Conservation (phyloP, 2,888 invertebrate species). For the Nomada hirtipes region DNA sequence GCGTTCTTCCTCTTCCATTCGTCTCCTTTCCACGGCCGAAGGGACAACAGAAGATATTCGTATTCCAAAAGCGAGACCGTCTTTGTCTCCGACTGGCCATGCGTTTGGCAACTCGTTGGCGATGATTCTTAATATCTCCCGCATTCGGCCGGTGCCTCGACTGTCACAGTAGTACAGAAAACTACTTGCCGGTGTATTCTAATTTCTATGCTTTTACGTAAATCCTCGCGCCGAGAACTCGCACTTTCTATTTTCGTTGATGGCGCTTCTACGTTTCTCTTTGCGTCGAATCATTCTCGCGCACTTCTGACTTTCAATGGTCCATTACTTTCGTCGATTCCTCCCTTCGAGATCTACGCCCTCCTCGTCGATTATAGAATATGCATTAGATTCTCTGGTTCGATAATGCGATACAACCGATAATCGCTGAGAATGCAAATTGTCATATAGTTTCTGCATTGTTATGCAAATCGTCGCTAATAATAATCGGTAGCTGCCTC, state of each 20-base stretch:
- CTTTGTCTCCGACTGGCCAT: slow-evolving; percentile 33
- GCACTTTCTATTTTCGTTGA: slow-evolving; percentile 7
- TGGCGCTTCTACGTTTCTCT: not conserved
- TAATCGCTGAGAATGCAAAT: not conserved
- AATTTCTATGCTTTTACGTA: slow-evolving; percentile 27
- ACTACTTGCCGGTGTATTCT: not conserved
- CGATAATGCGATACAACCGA: not conserved
- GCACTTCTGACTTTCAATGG: not conserved
- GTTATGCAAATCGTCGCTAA: not conserved
- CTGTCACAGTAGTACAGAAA: not conserved
- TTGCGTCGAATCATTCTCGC: not conserved
- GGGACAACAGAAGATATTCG: slow-evolving; percentile 30
- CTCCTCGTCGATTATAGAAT: not conserved
- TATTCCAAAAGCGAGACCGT: slow-evolving; percentile 30
- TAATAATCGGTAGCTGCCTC: slow-evolving; percentile 12
- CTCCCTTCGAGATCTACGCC: not conserved
- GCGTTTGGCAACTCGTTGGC: slow-evolving; percentile 35
- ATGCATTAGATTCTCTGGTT: not conserved
- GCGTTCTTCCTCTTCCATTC: slow-evolving; percentile 14
- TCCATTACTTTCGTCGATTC: slow-evolving; percentile 1
- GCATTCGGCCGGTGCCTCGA: not conserved
- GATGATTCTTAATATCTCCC: slow-evolving; percentile 13
- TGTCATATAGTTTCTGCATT: not conserved
- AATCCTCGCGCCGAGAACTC: slow-evolving; percentile 6
- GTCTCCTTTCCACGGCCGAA: not conserved